Evolutionary conservation across 2,888 invertebrate genomes (phyloP).

Genomic region (Drosophila lutescens): DNA sequence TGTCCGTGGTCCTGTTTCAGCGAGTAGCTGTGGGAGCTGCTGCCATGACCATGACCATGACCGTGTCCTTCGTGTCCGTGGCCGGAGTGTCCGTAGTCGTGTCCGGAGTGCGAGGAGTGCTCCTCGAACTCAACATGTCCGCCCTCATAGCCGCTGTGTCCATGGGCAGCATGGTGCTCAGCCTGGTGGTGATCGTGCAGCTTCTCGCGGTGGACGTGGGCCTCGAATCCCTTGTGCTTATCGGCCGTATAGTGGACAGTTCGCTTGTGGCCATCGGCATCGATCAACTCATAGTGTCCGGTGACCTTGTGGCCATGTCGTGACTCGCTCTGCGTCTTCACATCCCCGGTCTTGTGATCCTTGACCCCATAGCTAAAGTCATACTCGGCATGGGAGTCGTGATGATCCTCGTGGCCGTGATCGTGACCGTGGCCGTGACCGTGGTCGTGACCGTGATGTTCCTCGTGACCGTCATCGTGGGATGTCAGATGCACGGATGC

Average conservation of each 20-base stretch:
- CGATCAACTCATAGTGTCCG: slow-evolving; percentile 79
- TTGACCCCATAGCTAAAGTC: slow-evolving; percentile 74
- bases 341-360: slow-evolving; percentile 76
- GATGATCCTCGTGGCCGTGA: slow-evolving; percentile 61
- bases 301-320: slow-evolving; percentile 77
- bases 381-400: slow-evolving; percentile 73
- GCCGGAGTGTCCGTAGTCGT: slow-evolving; percentile 47
- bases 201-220: slow-evolving; percentile 71
- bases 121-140: slow-evolving; percentile 69
- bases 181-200: slow-evolving; percentile 61
- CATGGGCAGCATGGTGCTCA: slow-evolving; percentile 52
- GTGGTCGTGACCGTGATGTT: slow-evolving; percentile 12
- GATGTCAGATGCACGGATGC: slow-evolving; percentile 74
- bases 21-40: slow-evolving; percentile 64
- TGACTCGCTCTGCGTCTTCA: slow-evolving; percentile 70
- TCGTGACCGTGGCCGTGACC: slow-evolving; percentile 13
- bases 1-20: slow-evolving; percentile 70
- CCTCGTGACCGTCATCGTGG: slow-evolving; percentile 59
- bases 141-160: slow-evolving; percentile 68
- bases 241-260: slow-evolving; percentile 79
- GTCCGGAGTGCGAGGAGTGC: slow-evolving; percentile 55
- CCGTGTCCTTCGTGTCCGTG: slow-evolving; percentile 31
- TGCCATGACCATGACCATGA: slow-evolving; percentile 47
- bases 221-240: slow-evolving; percentile 78
- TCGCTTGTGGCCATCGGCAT: slow-evolving; percentile 79